These are phyloP conservation scores for Ceratothoa steindachneri DNA, from an alignment of 2,888 invertebrate genomes.

Conservation along the genomic window DNA sequence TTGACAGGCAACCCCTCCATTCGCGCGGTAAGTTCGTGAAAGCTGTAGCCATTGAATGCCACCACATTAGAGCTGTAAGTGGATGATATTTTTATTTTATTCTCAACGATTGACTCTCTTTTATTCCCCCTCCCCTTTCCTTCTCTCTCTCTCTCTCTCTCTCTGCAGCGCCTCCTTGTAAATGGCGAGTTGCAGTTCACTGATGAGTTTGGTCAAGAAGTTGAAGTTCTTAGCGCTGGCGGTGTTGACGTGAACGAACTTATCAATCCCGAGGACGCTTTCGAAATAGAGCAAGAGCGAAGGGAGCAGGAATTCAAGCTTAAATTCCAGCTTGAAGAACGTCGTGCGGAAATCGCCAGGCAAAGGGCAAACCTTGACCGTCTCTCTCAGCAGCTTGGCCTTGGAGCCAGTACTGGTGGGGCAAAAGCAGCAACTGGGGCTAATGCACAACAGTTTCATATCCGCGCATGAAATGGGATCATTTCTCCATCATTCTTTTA, in stretches of 20 bases:
- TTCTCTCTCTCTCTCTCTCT: too few relatives aligned
- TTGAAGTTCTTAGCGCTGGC: slow-evolving; percentile 21
- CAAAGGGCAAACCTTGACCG: not conserved
- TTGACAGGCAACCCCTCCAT: slow-evolving; percentile 14
- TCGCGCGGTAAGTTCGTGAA: slow-evolving; percentile 23
- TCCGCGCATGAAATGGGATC: too few relatives aligned
- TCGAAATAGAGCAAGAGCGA: slow-evolving; percentile 16
- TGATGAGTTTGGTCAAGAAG: slow-evolving; percentile 27
- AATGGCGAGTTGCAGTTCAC: slow-evolving; percentile 22
- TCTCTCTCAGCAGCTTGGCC: slow-evolving; percentile 7
- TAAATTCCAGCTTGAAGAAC: slow-evolving; percentile 8
- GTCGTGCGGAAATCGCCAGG: slow-evolving; percentile 6
- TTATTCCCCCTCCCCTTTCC: too few relatives aligned
- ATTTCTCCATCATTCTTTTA: too few relatives aligned
- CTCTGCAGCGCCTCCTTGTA: slow-evolving; percentile 24
- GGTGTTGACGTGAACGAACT: slow-evolving; percentile 23
- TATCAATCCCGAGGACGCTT: slow-evolving; percentile 15
- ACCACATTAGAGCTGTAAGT: too few relatives aligned
- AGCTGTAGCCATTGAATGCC: too few relatives aligned
- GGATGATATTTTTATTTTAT: too few relatives aligned
- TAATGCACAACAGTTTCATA: too few relatives aligned
- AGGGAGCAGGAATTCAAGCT: too few relatives aligned
- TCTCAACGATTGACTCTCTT: too few relatives aligned
- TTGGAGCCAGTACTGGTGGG: not conserved
- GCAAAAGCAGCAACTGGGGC: slow-evolving; percentile 7